phyloP scores from a whole-genome alignment of 2,888 invertebrate genomes.

The Caenorhabditis becei region DNA sequence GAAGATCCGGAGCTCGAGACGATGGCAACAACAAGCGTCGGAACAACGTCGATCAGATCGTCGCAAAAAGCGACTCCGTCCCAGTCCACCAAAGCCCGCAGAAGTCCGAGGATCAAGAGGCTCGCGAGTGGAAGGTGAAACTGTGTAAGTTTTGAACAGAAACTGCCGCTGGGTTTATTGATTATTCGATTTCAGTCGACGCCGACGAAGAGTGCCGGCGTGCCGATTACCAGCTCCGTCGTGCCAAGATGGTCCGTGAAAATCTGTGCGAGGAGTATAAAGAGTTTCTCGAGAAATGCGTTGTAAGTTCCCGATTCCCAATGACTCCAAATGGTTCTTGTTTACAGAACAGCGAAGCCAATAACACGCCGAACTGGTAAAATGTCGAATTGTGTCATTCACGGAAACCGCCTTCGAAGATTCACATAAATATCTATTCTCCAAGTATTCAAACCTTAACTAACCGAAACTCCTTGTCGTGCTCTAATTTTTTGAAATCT shows the following conservation, averaged over 20 bases:
- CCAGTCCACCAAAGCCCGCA: not conserved
- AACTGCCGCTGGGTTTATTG: not conserved
- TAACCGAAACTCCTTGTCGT: no score
- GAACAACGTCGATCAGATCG: not conserved
- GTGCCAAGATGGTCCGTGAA: conserved; percentile 12
- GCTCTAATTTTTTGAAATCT: no score
- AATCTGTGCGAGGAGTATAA: not conserved
- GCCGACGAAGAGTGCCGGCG: conserved; percentile 28
- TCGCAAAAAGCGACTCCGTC: not conserved
- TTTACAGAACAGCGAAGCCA: not conserved
- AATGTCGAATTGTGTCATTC: no score
- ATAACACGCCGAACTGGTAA: no score
- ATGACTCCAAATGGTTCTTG: no score
- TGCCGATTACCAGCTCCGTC: conserved; percentile 14
- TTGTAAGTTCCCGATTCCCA: no score
- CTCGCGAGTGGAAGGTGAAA: conserved; percentile 17
- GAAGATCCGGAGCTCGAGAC: not conserved
- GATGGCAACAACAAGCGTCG: not conserved
- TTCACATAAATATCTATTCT: no score
- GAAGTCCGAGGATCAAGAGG: conserved; percentile 1
- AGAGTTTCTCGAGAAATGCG: conserved; percentile 3
- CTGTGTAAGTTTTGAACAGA: conserved; percentile 1
- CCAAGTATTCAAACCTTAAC: no score
- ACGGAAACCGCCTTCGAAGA: no score
- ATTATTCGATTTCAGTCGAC: conserved; percentile 15